A percentile compares a stretch with the other conserved stretches of the same genome.
Evolutionary conservation across 2,888 invertebrate genomes (phyloP).

Genomic region (Euzophera pinguis): DNA sequence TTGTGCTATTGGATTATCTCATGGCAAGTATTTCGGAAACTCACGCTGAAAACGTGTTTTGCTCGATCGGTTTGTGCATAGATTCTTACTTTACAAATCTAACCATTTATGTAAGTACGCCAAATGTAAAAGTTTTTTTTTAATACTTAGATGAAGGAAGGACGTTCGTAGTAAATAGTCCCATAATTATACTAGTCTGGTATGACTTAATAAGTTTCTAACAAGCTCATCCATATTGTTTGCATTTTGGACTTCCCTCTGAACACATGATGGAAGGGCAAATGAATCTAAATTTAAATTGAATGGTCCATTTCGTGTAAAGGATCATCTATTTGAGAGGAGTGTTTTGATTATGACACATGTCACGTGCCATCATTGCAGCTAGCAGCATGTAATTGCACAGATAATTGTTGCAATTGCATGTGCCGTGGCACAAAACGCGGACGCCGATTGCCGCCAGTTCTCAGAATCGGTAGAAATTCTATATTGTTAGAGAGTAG

Average conservation of each 20-base stretch:
- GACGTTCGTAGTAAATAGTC: no score
- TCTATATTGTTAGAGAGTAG: slow-evolving; percentile 29
- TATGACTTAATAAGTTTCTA: no score
- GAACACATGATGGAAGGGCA: no score
- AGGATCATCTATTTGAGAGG: background rate
- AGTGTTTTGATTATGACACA: slow-evolving; percentile 9
- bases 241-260: no score
- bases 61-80: no score
- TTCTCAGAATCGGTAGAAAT: slow-evolving; percentile 42
- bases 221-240: no score
- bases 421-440: slow-evolving; percentile 25
- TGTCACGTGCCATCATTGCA: slow-evolving; percentile 32
- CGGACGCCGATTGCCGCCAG: slow-evolving; percentile 27
- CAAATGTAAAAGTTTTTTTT: no score
- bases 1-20: background rate
- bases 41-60: background rate
- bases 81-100: no score
- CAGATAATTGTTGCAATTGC: slow-evolving; percentile 45
- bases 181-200: no score
- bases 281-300: no score
- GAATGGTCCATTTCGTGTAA: background rate
- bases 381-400: slow-evolving; percentile 38
- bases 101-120: no score
- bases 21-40: slow-evolving; percentile 4
- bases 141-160: no score